Evolutionary conservation across 2,113 vertebrate genomes (phyloP), one percentile per base, ranked within the genome.

Genomic region (Petroica traversi): DNA sequence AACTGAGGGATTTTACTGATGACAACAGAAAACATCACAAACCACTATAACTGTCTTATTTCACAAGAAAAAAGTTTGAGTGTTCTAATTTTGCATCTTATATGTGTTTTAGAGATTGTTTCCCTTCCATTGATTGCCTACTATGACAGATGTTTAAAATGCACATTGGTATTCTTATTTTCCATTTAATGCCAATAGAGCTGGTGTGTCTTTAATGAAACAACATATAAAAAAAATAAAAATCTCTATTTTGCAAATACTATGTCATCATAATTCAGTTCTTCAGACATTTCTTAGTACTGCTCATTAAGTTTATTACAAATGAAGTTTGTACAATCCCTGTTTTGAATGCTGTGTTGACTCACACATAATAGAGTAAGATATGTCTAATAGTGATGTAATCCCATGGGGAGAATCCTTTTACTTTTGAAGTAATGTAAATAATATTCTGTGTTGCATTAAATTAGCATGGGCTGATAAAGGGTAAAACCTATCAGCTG

Each of bases 281-380:
- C 49, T 94, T 95, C 54, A 83, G 85, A 89, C 74, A 80, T 67
- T 96, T 89, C 67, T 94, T 49, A 85, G 59, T 66, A 54, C 38
- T 85, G 34, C 41, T 96, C 77, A 85, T 94, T 92, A 88, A 64
- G 49, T 88, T 95, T 88, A 95, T 94, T 91, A 85, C 67, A 96
- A 96, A 89, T 85, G 49, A 94, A 85, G 71, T 94, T 86, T 88
- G 34, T 43, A 88, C 45, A 88, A 61, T 58, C 62, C 19, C 20
- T 62, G 69, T 54, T 91, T 81, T 57, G 49, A 91, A 72, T 45
- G 26, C 57, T 69, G 45, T 79, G 57, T 87, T 94, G 80, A 61
- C 73, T 95, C 46, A 48, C 5, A 15, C 20, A 66, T 64, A 94
- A 91, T 76, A 79, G 66, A 88, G 33, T 66, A 94, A 93, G 87